phyloP scores from a whole-genome alignment of 2,113 vertebrate genomes.

The Neogale vison region DNA sequence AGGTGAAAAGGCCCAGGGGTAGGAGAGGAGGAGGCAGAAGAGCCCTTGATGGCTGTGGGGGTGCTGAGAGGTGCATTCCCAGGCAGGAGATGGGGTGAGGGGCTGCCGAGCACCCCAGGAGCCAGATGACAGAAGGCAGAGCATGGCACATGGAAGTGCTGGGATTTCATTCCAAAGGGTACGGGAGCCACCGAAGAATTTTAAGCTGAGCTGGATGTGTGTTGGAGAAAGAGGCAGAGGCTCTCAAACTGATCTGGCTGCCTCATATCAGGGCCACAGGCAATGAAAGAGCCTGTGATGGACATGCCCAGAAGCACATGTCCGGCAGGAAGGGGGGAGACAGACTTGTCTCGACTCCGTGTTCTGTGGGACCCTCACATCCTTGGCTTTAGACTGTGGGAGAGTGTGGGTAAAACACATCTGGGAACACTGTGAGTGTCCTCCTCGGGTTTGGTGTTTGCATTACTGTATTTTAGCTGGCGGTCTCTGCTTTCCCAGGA shows the following conservation, averaged over 20 bases:
- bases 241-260: background rate
- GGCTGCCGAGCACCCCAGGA: background rate
- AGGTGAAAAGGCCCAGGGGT: background rate
- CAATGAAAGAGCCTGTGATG: background rate
- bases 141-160: no score
- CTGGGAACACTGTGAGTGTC: background rate
- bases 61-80: background rate
- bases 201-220: background rate
- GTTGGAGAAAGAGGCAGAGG: background rate
- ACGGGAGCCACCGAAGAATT: background rate
- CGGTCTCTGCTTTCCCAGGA: constrained; percentile 24
- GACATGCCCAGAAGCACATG: background rate
- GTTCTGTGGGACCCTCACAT: background rate
- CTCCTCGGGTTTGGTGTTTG: background rate
- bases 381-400: background rate
- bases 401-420: background rate
- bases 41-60: rapidly evolving
- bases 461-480: background rate
- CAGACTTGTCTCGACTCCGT: background rate
- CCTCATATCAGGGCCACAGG: background rate
- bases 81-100: background rate
- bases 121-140: no score
- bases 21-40: no score
- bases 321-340: no score
- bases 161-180: background rate